A percentile compares a stretch with the other conserved stretches of the same genome.
These are phyloP conservation scores for Drosophila melanocephala DNA, from an alignment of 2,888 invertebrate genomes.

Conservation along the genomic window DNA sequence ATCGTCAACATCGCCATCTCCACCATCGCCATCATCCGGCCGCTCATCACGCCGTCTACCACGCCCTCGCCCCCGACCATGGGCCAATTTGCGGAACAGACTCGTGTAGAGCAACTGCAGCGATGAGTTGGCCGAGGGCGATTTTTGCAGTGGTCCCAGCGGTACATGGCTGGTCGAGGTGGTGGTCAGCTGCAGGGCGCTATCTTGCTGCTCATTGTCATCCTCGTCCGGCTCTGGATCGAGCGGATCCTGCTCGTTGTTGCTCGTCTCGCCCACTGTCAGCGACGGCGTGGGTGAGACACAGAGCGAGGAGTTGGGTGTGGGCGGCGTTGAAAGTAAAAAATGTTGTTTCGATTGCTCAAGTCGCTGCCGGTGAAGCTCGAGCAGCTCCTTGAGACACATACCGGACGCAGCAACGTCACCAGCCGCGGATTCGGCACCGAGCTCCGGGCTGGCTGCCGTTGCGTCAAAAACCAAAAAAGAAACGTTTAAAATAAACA, in stretches of 20 bases:
- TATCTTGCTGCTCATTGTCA: slow-evolving; percentile 66
- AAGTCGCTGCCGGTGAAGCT: slow-evolving; percentile 82
- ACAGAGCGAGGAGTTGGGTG: slow-evolving; percentile 76
- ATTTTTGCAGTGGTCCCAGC: slow-evolving; percentile 67
- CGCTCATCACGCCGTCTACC: slow-evolving; percentile 53
- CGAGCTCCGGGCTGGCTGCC: slow-evolving; percentile 78
- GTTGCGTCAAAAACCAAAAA: slow-evolving; percentile 63
- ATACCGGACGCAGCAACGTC: slow-evolving; percentile 58
- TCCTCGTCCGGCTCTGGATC: slow-evolving; percentile 46
- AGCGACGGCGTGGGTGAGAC: slow-evolving; percentile 70
- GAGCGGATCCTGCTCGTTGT: slow-evolving; percentile 39
- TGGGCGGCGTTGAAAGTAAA: slow-evolving; percentile 83
- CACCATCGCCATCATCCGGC: slow-evolving; percentile 79
- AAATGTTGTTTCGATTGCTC: slow-evolving; percentile 84
- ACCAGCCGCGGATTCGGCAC: slow-evolving; percentile 52
- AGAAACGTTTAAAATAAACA: slow-evolving; percentile 56
- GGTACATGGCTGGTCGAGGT: slow-evolving; percentile 51
- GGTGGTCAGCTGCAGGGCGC: slow-evolving; percentile 72
- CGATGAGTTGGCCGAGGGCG: slow-evolving; percentile 79
- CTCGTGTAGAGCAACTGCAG: slow-evolving; percentile 82
- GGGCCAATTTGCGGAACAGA: slow-evolving; percentile 76
- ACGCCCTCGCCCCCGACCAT: slow-evolving; percentile 60
- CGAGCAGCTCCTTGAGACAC: slow-evolving; percentile 80
- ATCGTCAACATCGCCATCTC: slow-evolving; percentile 54
- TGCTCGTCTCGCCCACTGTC: slow-evolving; percentile 69